Evolutionary conservation across 23 tunicate species (phyloP), one percentile per base, ranked within the genome.

Genomic region (Styela clava): DNA sequence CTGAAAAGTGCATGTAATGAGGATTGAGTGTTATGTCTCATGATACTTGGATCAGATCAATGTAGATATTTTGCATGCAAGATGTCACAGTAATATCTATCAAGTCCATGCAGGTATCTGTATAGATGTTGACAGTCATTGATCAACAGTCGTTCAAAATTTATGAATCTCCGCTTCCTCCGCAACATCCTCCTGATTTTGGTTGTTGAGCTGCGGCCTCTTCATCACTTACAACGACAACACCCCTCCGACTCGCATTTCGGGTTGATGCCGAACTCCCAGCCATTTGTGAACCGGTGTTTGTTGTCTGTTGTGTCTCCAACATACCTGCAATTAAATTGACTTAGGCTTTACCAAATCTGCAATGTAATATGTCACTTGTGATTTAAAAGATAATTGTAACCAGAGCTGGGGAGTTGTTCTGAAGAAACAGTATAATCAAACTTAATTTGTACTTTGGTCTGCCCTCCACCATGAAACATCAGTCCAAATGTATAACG

Each of bases 141-240:
- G 7, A 65, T 65, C 70, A 19, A 2, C 30, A 33, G 20, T n/a
- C 26, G 31, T 7, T 21, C 64, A 52, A 21, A 52, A 52, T 1
- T 35, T 73, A 73, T 21, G 78, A 28, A 35, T 73, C 78, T 73
- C 78, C 78, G 78, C 64, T 44, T 21, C 80, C 80, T 22, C 81
- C 81, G 31, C 81, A 76, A 74, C 95, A 89, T 24, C 95, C 88
- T 5, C 95, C 89, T 2, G 95, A 85, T 63, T 85, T 89, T 27
- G 79, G 85, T 35, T 73, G 73, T 52, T 62, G 74, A 1, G 79
- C 82, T 1, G 83, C 89, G 9, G 83, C 83, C 25, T 86, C 84
- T 28, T 91, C 97, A 62, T 83, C 82, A 5, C 73, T 87, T 20
- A 91, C 87, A 3, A 85, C 90, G 20, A 91, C 87, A 16, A 88